These are phyloP conservation scores for Ericerus pela DNA, from an alignment of 1,140 invertebrate genomes.

Conservation along the genomic window DNA sequence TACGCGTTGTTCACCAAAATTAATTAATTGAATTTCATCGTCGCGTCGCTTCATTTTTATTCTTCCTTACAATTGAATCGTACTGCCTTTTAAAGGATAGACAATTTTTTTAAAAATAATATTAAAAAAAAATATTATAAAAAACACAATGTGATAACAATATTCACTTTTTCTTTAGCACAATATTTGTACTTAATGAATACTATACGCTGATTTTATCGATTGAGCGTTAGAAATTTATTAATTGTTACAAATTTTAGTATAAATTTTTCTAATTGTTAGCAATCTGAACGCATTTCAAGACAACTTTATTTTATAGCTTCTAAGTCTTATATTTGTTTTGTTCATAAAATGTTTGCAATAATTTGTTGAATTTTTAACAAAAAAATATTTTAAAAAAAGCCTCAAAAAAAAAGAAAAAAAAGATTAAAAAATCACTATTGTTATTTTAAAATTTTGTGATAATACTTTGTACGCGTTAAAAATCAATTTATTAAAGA, in stretches of 20 bases:
- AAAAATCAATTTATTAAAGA: constrained; percentile 9
- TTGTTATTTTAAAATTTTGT: constrained; percentile 10
- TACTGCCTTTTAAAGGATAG: constrained; percentile 5
- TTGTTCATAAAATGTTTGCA: neutral
- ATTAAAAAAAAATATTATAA: too few species aligned
- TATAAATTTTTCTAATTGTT: neutral
- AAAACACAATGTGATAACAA: constrained; percentile 12
- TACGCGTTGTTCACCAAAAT: too few species aligned
- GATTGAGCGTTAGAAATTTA: constrained; percentile 5
- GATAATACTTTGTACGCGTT: constrained; percentile 1
- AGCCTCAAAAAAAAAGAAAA: too few species aligned
- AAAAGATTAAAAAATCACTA: constrained; percentile 7
- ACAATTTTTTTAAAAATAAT: too few species aligned
- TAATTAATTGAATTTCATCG: neutral
- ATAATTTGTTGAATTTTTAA: constrained; percentile 4
- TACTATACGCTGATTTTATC: constrained; percentile 2
- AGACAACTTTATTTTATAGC: neutral
- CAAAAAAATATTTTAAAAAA: too few species aligned
- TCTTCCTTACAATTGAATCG: constrained; percentile 2
- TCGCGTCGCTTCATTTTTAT: constrained; percentile 7
- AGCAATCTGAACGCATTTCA: constrained; percentile 9
- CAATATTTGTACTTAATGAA: constrained; percentile 3
- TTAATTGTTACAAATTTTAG: constrained; percentile 10
- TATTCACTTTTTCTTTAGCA: constrained; percentile 11
- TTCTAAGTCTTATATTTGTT: neutral